Evolutionary conservation across 1,140 invertebrate species (phyloP).

Genomic region (Pissodes strobi): DNA sequence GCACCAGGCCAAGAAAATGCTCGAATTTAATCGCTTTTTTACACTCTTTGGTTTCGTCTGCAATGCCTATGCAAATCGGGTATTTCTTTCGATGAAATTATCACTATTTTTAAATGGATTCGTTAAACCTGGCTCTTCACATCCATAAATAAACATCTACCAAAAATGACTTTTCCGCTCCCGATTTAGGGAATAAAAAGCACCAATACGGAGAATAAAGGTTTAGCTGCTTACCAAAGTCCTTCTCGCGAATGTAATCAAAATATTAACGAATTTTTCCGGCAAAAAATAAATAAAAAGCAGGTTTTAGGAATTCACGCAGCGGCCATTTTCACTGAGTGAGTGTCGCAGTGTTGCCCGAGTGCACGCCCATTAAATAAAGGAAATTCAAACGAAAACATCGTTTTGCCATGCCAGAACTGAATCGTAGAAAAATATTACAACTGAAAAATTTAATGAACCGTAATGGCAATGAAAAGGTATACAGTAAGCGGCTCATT

Average conservation of each 20-base stretch:
- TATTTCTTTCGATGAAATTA: background rate
- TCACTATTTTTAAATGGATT: constrained; percentile 1
- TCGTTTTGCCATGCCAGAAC: background rate
- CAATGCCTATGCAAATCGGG: background rate
- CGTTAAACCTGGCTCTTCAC: background rate
- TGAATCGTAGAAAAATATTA: background rate
- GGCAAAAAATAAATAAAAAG: constrained; percentile 35
- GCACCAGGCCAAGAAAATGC: constrained; percentile 19
- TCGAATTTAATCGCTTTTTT: constrained; percentile 25
- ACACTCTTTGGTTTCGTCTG: constrained; percentile 10
- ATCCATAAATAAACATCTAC: constrained; percentile 26
- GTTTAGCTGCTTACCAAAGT: constrained; percentile 17
- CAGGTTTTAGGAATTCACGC: constrained; percentile 24
- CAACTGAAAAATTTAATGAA: background rate
- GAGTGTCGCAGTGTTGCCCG: constrained; percentile 4
- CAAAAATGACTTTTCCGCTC: background rate
- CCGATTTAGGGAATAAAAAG: background rate
- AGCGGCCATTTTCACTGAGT: constrained; percentile 23
- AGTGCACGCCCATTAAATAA: background rate
- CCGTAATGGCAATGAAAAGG: background rate
- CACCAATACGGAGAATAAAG: background rate
- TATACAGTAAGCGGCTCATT: background rate
- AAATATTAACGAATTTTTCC: constrained; percentile 26
- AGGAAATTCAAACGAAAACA: background rate
- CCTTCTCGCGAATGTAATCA: constrained; percentile 23